Evolutionary conservation across 2,113 vertebrate species (phyloP).

Genomic region (Eptesicus fuscus): DNA sequence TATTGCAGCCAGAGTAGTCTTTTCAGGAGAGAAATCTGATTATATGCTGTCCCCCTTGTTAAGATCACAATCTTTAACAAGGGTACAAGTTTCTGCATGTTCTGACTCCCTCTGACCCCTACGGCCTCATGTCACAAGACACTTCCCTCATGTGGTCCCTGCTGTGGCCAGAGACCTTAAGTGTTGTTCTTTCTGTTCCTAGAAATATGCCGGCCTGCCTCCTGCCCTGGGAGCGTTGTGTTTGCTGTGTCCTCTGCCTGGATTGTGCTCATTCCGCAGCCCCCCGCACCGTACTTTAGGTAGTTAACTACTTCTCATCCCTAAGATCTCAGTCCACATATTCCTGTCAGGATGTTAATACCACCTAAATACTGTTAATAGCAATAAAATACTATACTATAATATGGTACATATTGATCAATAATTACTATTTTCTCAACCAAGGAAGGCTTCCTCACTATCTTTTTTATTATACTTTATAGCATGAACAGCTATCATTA

Average conservation of each 20-base stretch:
- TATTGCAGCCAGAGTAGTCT: background rate
- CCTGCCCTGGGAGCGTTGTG: background rate
- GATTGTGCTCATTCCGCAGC: background rate
- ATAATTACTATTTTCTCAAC: background rate
- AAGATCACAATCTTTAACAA: background rate
- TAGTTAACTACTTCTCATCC: background rate
- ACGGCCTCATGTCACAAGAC: background rate
- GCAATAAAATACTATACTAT: conserved; percentile 8
- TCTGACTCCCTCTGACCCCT: background rate
- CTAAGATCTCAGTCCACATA: background rate
- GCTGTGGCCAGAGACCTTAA: background rate
- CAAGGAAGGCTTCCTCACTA: background rate
- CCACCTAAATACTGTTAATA: background rate
- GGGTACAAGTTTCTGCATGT: background rate
- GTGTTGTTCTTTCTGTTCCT: background rate
- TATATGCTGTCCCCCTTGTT: background rate
- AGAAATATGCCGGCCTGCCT: background rate
- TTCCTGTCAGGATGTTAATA: background rate
- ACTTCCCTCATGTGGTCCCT: background rate
- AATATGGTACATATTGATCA: background rate
- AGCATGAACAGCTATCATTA: background rate
- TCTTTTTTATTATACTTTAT: background rate
- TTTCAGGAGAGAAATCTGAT: background rate
- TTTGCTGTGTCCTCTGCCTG: background rate
- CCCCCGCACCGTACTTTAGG: background rate